Evolutionary conservation across 2,888 invertebrate species (phyloP).

Genomic region (Gnatocerus cornutus): DNA sequence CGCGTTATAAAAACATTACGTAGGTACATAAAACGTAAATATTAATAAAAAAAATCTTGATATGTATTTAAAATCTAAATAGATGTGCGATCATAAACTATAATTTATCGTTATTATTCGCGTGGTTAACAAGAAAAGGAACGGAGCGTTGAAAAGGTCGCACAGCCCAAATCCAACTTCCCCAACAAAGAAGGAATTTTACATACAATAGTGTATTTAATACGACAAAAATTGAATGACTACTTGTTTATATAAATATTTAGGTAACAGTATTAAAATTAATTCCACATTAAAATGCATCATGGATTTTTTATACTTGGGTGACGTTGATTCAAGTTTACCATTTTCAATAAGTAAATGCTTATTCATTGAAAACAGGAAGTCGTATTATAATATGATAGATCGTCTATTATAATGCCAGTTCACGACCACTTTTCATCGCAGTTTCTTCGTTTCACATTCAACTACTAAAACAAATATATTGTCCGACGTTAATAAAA

Average conservation of each 20-base stretch:
- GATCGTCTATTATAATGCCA: conserved; percentile 39
- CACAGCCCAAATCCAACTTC: conserved; percentile 23
- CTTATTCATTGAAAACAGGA: conserved; percentile 51
- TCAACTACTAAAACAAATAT: conserved; percentile 5
- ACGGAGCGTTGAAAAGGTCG: not conserved
- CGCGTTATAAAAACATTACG: conserved; percentile 43
- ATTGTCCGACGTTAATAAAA: not conserved
- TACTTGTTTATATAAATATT: conserved; percentile 39
- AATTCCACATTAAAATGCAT: conserved; percentile 43
- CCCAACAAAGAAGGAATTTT: conserved; percentile 21
- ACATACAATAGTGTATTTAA: conserved; percentile 33
- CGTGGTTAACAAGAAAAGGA: not conserved
- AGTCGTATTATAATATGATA: conserved; percentile 45
- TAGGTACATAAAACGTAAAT: conserved; percentile 39
- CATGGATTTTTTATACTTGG: conserved; percentile 24
- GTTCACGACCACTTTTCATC: conserved; percentile 37
- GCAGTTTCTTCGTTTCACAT: not conserved
- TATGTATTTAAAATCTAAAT: conserved; percentile 34
- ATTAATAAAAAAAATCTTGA: conserved; percentile 44
- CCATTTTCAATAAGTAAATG: conserved; percentile 44
- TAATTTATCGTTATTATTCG: conserved; percentile 29
- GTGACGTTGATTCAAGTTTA: conserved; percentile 30
- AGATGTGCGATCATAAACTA: conserved; percentile 23
- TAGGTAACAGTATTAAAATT: conserved; percentile 38
- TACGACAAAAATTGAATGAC: conserved; percentile 30